Percentiles rank a stretch among this genome's conserved stretches.
Conservation (phyloP, 1,140 invertebrate genomes). For the Mylabris phalerata region DNA sequence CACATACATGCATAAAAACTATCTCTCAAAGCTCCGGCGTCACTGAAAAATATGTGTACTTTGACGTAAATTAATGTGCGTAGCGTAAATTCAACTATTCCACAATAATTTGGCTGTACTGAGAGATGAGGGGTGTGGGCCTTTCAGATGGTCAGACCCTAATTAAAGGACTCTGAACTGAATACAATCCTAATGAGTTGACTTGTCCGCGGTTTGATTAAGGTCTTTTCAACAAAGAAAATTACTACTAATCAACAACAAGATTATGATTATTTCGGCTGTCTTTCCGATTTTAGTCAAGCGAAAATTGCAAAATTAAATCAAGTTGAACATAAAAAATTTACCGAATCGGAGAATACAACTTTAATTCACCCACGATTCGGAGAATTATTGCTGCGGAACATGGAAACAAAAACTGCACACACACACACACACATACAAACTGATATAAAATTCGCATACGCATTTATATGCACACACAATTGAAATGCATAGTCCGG, state of each 20-base stretch:
- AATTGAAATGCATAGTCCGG: too few relatives aligned
- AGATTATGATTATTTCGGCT: too few relatives aligned
- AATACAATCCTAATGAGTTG: constrained; percentile 29
- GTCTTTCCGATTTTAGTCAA: too few relatives aligned
- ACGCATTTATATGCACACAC: too few relatives aligned
- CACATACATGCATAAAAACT: constrained; percentile 38
- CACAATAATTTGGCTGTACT: constrained; percentile 40
- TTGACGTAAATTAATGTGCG: constrained; percentile 44
- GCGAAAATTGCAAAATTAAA: too few relatives aligned
- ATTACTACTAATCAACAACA: neutral
- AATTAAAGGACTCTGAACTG: constrained; percentile 28
- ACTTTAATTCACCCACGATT: too few relatives aligned
- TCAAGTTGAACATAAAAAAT: too few relatives aligned
- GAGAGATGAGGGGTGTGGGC: constrained; percentile 27
- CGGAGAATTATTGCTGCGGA: too few relatives aligned
- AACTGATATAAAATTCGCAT: too few relatives aligned
- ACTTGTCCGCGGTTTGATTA: constrained; percentile 30
- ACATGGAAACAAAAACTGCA: too few relatives aligned
- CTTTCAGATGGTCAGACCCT: constrained; percentile 8
- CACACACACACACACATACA: too few relatives aligned
- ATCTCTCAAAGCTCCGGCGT: constrained; percentile 41
- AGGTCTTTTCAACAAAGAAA: constrained; percentile 9
- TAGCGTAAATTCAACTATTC: constrained; percentile 43
- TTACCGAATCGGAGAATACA: too few relatives aligned
- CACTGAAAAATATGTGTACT: constrained; percentile 42